Conservation (phyloP, 1,140 invertebrate genomes). For the Pachyrhynchus sulphureomaculatus region DNA sequence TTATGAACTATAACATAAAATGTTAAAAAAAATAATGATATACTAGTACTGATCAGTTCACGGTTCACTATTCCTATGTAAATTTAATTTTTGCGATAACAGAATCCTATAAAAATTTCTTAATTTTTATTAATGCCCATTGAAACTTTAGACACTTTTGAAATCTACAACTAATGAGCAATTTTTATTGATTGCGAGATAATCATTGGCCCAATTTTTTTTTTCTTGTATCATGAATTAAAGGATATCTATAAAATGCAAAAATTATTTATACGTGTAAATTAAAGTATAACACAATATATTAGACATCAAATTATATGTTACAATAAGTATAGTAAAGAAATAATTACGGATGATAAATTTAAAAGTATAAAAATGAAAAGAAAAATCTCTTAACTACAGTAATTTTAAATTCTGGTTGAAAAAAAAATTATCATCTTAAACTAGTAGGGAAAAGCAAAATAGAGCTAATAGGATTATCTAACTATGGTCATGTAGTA, state of each 20-base stretch:
- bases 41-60: constrained; percentile 1
- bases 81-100: too few relatives aligned
- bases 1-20: not conserved
- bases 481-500: not conserved
- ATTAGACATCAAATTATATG: not conserved
- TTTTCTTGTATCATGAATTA: not conserved
- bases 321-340: not conserved
- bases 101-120: not conserved
- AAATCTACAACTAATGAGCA: constrained; percentile 3
- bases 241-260: not conserved
- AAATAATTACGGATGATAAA: not conserved
- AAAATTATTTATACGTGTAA: not conserved
- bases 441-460: not conserved
- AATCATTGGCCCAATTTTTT: not conserved
- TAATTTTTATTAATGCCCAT: not conserved
- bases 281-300: too few relatives aligned
- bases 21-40: not conserved
- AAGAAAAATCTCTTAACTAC: not conserved
- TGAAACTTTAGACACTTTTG: not conserved
- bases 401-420: not conserved
- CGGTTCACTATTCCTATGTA: not conserved
- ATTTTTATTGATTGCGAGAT: not conserved
- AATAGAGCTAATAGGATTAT: not conserved
- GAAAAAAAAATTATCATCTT: not conserved
- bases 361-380: constrained; percentile 1